Evolutionary conservation across 1,140 invertebrate genomes (phyloP).

Genomic region (Achroia grisella): DNA sequence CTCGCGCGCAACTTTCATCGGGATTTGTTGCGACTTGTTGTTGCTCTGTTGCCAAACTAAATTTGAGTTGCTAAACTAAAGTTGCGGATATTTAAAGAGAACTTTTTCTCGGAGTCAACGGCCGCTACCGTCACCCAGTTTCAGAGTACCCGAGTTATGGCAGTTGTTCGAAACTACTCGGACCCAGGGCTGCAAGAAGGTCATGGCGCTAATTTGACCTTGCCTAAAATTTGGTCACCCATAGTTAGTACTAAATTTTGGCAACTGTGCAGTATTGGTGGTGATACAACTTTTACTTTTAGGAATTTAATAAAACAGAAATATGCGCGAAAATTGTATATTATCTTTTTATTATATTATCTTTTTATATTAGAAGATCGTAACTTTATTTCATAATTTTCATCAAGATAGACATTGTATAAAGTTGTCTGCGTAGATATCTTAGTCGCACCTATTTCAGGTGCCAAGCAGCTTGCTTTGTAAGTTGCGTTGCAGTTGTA

Average conservation of each 20-base stretch:
- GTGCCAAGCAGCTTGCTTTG: too few species aligned
- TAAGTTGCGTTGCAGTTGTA: too few species aligned
- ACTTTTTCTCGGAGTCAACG: slow-evolving; percentile 73
- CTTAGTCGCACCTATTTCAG: too few species aligned
- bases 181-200: slow-evolving; percentile 63
- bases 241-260: slow-evolving; percentile 37
- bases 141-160: slow-evolving; percentile 70
- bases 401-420: too few species aligned
- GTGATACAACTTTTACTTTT: too few species aligned
- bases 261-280: too few species aligned
- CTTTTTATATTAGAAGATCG: too few species aligned
- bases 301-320: too few species aligned
- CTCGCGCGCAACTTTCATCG: slow-evolving; percentile 64
- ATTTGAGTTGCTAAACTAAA: slow-evolving; percentile 73
- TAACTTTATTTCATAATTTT: too few species aligned
- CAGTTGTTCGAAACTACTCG: slow-evolving; percentile 70
- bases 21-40: slow-evolving; percentile 69
- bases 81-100: slow-evolving; percentile 72
- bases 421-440: too few species aligned
- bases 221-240: slow-evolving; percentile 50
- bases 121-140: slow-evolving; percentile 70
- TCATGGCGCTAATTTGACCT: slow-evolving; percentile 71
- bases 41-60: slow-evolving; percentile 69
- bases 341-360: too few species aligned
- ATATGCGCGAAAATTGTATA: too few species aligned